These are phyloP conservation scores for Coenobita brevimanus DNA, from an alignment of 1,140 invertebrate genomes.

Conservation along the genomic window DNA sequence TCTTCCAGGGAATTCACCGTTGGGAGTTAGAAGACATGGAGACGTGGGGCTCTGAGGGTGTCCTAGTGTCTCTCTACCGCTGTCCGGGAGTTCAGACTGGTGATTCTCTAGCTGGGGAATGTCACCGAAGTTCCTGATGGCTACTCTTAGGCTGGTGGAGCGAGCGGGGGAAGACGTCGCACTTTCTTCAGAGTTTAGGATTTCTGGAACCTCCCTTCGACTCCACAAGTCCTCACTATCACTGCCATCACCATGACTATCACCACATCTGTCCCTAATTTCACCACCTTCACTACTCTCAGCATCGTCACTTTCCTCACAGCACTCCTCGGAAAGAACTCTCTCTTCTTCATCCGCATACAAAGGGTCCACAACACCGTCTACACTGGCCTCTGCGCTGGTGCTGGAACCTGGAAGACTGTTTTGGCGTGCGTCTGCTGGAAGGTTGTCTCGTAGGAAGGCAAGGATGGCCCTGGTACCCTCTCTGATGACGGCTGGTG, in stretches of 20 bases:
- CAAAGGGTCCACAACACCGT: neutral
- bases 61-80: conserved; percentile 40
- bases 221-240: neutral
- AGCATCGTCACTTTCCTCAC: neutral
- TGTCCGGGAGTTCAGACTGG: conserved; percentile 4
- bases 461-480: conserved; percentile 31
- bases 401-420: too few species aligned
- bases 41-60: conserved; percentile 24
- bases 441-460: conserved; percentile 28
- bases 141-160: conserved; percentile 29
- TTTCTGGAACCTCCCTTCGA: too few species aligned
- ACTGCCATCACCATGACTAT: neutral
- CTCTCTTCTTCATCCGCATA: too few species aligned
- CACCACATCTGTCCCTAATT: neutral
- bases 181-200: too few species aligned
- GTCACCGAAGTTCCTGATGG: conserved; percentile 16
- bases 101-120: neutral
- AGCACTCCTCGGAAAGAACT: neutral
- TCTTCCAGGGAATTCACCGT: conserved; percentile 39
- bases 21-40: conserved; percentile 44
- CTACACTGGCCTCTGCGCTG: neutral
- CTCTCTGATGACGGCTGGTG: conserved; percentile 16
- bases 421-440: too few species aligned
- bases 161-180: too few species aligned
- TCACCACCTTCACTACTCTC: neutral